Conservation (phyloP, 1,140 invertebrate species). For the Lordiphosa stackelbergi region DNA sequence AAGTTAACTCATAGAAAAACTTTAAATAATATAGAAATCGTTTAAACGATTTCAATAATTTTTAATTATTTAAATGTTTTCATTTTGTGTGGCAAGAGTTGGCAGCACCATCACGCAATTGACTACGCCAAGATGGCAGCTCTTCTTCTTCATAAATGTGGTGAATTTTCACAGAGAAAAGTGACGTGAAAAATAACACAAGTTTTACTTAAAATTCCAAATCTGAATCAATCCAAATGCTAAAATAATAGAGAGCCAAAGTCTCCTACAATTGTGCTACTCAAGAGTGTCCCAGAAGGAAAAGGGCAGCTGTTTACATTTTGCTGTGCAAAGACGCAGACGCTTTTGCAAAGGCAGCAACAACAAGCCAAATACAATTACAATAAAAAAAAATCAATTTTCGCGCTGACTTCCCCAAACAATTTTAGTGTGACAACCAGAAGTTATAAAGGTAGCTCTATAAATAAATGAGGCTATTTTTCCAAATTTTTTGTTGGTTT, state of each 20-base stretch:
- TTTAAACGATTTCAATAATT: too few species aligned
- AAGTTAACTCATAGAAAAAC: too few species aligned
- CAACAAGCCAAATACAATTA: conserved; percentile 39
- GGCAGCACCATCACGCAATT: conserved; percentile 20
- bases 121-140: conserved; percentile 38
- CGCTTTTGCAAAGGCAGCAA: conserved; percentile 27
- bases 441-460: conserved; percentile 49
- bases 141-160: conserved; percentile 46
- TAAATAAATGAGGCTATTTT: neutral
- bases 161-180: conserved; percentile 52
- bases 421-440: conserved; percentile 23
- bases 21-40: too few species aligned
- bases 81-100: conserved; percentile 20
- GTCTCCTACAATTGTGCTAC: neutral
- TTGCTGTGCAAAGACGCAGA: conserved; percentile 11
- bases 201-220: conserved; percentile 33
- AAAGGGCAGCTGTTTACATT: neutral
- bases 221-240: conserved; percentile 26
- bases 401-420: conserved; percentile 36
- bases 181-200: conserved; percentile 70
- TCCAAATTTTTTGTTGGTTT: too few species aligned
- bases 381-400: conserved; percentile 62
- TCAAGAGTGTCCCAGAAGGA: conserved; percentile 2
- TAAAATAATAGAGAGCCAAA: too few species aligned
- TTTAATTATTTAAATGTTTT: conserved; percentile 6